Conservation (phyloP, 2,888 invertebrate species). For the Ethmia dodecea region DNA sequence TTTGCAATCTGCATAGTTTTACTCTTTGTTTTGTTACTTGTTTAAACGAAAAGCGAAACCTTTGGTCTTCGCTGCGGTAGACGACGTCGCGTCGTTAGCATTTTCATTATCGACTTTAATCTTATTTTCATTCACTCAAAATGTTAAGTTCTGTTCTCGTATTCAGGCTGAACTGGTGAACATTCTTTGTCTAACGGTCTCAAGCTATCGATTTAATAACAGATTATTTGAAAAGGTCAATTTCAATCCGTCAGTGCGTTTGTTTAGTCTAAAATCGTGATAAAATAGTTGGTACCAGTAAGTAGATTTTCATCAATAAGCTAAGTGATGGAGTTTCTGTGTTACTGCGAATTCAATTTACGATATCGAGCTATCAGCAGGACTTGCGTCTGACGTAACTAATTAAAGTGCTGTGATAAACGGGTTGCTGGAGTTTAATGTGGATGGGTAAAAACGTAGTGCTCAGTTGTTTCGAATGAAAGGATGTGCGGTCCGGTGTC, state of each 20-base stretch:
- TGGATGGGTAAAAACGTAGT: constrained; percentile 25
- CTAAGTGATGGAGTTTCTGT: constrained; percentile 49
- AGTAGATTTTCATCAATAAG: no score
- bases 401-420: constrained; percentile 19
- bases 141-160: constrained; percentile 4
- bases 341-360: constrained; percentile 22
- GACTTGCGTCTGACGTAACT: constrained; percentile 24
- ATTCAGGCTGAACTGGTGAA: no score
- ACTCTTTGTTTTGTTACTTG: constrained; percentile 15
- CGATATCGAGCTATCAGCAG: constrained; percentile 25
- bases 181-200: background rate
- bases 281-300: no score
- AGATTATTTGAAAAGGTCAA: constrained; percentile 11
- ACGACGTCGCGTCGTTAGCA: constrained; percentile 5
- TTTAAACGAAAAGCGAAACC: constrained; percentile 20
- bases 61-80: background rate
- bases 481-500: constrained; percentile 63
- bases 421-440: constrained; percentile 22
- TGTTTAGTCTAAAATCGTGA: no score
- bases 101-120: constrained; percentile 10
- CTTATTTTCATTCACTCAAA: no score
- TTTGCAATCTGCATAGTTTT: constrained; percentile 26
- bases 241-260: no score
- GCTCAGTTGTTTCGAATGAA: constrained; percentile 45
- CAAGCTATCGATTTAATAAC: background rate